These are phyloP conservation scores for Octodon degus DNA, from an alignment of 2,113 vertebrate species.

Conservation along the genomic window DNA sequence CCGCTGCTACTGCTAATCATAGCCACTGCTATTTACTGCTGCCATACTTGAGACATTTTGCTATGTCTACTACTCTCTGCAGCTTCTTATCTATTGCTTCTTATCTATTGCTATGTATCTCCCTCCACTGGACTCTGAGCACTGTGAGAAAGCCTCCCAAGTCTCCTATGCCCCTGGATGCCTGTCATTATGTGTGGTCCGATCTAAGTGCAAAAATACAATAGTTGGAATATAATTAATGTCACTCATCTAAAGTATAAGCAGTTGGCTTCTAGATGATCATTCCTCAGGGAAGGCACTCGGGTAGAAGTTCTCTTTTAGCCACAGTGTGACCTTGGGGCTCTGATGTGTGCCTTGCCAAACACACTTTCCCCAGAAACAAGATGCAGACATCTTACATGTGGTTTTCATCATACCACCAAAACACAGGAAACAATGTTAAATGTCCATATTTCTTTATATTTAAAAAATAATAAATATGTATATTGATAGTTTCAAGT, in stretches of 20 bases:
- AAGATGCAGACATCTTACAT: background rate
- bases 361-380: background rate
- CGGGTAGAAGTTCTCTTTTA: background rate
- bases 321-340: background rate
- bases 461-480: background rate
- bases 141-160: background rate
- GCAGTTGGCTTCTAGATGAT: background rate
- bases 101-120: background rate
- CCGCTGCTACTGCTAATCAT: background rate
- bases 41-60: background rate
- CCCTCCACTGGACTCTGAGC: background rate
- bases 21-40: background rate
- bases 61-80: background rate
- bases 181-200: no score
- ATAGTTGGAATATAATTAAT: background rate
- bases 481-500: background rate
- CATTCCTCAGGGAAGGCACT: background rate
- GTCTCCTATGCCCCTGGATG: background rate
- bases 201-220: background rate
- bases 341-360: background rate
- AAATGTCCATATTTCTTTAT: background rate
- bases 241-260: background rate
- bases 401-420: background rate
- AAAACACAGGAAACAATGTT: background rate
- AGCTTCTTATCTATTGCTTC: background rate